Percentiles rank a stretch among this genome's conserved stretches.
Evolutionary conservation across 2,797 vertebrate species (phyloP).

Genomic region (Diceros bicornis): DNA sequence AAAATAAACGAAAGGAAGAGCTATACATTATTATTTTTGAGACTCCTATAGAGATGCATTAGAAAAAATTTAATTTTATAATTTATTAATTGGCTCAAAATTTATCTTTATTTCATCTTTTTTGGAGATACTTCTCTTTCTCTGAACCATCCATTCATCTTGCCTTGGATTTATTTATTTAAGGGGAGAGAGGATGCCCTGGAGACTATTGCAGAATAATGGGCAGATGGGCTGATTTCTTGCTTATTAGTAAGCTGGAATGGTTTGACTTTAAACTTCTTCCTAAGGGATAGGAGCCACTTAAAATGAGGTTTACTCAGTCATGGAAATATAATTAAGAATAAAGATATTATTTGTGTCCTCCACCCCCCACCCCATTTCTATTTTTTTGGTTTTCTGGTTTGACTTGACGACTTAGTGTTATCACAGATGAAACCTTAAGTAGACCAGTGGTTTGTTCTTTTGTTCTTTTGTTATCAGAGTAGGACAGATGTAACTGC

Average conservation of each 20-base stretch:
- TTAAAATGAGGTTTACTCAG: conserved; percentile 47
- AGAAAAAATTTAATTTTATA: not conserved
- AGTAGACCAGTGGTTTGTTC: conserved; percentile 16
- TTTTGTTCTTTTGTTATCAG: conserved; percentile 85
- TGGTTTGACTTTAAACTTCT: conserved; percentile 64
- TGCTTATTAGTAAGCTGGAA: conserved; percentile 55
- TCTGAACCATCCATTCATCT: not conserved
- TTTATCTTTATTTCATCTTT: not conserved
- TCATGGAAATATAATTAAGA: conserved; percentile 57
- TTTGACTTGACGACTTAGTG: conserved; percentile 26
- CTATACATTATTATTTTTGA: not conserved
- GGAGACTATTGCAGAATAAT: not conserved
- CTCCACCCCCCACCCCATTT: not conserved
- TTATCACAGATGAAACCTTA: conserved; percentile 49
- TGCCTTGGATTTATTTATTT: conserved; percentile 22
- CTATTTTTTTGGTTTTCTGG: not conserved
- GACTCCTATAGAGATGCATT: not conserved
- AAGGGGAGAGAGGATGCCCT: not conserved
- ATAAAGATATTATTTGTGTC: not conserved
- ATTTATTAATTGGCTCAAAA: not conserved
- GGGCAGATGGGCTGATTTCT: conserved; percentile 65
- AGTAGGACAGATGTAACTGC: conserved; percentile 83
- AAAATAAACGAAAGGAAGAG: not conserved
- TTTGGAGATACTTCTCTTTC: not conserved
- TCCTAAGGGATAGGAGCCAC: conserved; percentile 55